Percentiles rank a stretch among this genome's conserved stretches.
Evolutionary conservation across 1,140 invertebrate genomes (phyloP).

Genomic region (Nymphalis io): DNA sequence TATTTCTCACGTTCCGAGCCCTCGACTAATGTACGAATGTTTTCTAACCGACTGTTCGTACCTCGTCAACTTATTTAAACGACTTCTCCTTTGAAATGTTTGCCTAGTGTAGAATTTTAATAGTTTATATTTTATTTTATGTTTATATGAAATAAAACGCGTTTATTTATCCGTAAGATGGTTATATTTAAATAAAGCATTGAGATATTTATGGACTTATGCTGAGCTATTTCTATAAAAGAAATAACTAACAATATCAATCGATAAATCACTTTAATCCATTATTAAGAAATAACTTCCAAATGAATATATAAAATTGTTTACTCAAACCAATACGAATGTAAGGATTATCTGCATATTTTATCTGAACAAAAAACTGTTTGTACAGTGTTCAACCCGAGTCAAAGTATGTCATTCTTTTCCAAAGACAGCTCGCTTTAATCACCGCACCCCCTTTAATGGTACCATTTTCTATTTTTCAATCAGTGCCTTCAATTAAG

Average conservation of each 20-base stretch:
- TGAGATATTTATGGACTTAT: too few species aligned
- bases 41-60: neutral
- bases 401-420: slow-evolving; percentile 14
- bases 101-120: neutral
- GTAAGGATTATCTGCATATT: neutral
- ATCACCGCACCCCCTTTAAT: slow-evolving; percentile 21
- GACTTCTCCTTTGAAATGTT: slow-evolving; percentile 4
- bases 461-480: slow-evolving; percentile 19
- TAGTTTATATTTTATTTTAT: neutral
- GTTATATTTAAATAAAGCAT: too few species aligned
- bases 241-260: too few species aligned
- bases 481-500: slow-evolving; percentile 13
- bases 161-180: too few species aligned
- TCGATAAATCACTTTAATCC: too few species aligned
- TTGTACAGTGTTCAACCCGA: neutral
- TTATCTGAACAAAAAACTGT: slow-evolving; percentile 13
- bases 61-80: slow-evolving; percentile 3
- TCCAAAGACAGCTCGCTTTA: slow-evolving; percentile 24
- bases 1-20: slow-evolving; percentile 7
- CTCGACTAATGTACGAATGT: slow-evolving; percentile 1
- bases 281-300: neutral
- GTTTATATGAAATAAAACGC: neutral
- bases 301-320: neutral
- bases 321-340: neutral
- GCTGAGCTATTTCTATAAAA: too few species aligned